phyloP scores from a whole-genome alignment of 2,888 invertebrate genomes.

The Dusona sp. region DNA sequence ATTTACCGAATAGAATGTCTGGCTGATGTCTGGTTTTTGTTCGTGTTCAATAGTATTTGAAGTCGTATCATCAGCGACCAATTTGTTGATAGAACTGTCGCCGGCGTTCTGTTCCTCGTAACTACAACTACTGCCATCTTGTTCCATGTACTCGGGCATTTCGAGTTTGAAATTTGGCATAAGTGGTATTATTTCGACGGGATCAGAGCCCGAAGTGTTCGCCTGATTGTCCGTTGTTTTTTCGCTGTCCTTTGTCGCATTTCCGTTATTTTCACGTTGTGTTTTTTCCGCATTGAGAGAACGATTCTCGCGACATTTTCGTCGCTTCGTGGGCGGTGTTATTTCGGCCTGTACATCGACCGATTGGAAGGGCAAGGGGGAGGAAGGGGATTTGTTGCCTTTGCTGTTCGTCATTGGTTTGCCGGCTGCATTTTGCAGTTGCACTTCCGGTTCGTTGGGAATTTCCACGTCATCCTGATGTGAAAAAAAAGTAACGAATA shows the following conservation, averaged over 20 bases:
- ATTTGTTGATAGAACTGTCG: slow-evolving; percentile 80
- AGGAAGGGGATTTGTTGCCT: slow-evolving; percentile 81
- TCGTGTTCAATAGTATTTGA: slow-evolving; percentile 81
- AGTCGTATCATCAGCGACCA: slow-evolving; percentile 78
- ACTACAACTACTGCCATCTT: slow-evolving; percentile 84
- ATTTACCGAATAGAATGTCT: slow-evolving; percentile 82
- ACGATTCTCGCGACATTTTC: slow-evolving; percentile 82
- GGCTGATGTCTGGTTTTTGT: slow-evolving; percentile 83
- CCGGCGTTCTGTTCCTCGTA: slow-evolving; percentile 83
- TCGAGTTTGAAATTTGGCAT: slow-evolving; percentile 86
- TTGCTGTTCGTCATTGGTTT: slow-evolving; percentile 80
- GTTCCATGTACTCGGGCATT: slow-evolving; percentile 87
- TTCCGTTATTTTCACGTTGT: slow-evolving; percentile 72
- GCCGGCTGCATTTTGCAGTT: slow-evolving; percentile 81
- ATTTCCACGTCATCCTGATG: slow-evolving; percentile 82
- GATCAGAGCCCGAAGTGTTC: slow-evolving; percentile 77
- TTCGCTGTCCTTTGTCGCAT: slow-evolving; percentile 78
- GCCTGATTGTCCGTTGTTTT: slow-evolving; percentile 78
- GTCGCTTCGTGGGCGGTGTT: slow-evolving; percentile 81
- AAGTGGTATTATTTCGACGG: slow-evolving; percentile 84
- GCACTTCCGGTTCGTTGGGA: slow-evolving; percentile 84
- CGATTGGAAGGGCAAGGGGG: slow-evolving; percentile 80
- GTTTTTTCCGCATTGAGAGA: slow-evolving; percentile 78
- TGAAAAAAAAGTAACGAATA: slow-evolving; percentile 8
- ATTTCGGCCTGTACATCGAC: slow-evolving; percentile 78